Evolutionary conservation across 1,140 invertebrate genomes (phyloP).

Genomic region (Panagrolaimus sp.): DNA sequence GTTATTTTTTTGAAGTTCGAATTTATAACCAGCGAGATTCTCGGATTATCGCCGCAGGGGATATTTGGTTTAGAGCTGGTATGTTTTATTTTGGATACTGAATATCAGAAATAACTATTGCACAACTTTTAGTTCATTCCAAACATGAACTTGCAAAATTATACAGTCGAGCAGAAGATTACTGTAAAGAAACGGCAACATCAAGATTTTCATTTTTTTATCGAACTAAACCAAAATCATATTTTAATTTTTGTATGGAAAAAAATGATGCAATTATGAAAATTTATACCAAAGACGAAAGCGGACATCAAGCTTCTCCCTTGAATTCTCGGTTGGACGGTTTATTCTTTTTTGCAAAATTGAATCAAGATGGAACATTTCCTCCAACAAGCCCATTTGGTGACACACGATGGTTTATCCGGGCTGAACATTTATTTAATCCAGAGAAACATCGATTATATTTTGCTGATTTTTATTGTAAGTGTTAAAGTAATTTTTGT

Average conservation of each 20-base stretch:
- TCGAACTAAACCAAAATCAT: background rate
- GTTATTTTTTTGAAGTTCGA: slow-evolving; percentile 3
- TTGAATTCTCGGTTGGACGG: background rate
- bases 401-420: background rate
- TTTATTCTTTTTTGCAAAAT: background rate
- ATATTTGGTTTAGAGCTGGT: slow-evolving; percentile 15
- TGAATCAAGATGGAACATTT: background rate
- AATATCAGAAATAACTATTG: no score
- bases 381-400: background rate
- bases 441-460: background rate
- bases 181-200: background rate
- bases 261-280: slow-evolving; percentile 6
- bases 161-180: background rate
- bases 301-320: background rate
- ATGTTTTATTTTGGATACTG: background rate
- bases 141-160: slow-evolving; percentile 1
- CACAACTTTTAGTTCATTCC: background rate
- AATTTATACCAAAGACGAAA: slow-evolving; percentile 2
- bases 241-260: background rate
- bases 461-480: slow-evolving; percentile 16
- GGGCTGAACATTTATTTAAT: background rate
- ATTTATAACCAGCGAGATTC: no score
- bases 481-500: background rate
- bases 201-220: background rate
- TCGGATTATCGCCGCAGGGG: background rate